Conservation (phyloP, 2,888 invertebrate species). For the Drosophila sordidula region DNA sequence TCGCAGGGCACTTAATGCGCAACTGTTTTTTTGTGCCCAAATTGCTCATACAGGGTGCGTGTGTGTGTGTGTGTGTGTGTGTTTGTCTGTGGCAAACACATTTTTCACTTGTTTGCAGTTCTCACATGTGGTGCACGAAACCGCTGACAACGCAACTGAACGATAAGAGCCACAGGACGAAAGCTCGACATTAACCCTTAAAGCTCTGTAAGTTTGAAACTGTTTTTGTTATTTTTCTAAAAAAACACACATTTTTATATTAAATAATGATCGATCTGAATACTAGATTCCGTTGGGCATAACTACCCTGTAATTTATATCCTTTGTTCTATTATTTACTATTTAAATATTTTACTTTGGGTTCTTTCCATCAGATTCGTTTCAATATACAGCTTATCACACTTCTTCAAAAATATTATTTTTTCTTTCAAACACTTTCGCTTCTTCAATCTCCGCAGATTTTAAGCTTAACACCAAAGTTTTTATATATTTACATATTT, state of each 20-base stretch:
- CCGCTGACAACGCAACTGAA: conserved; percentile 13
- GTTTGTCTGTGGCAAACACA: conserved; percentile 3
- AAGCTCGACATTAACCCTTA: neutral
- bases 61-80: conserved; percentile 14
- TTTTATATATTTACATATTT: conserved; percentile 20
- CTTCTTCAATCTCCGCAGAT: conserved; percentile 1
- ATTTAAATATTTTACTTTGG: neutral
- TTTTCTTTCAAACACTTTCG: conserved; percentile 14
- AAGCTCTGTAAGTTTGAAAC: neutral
- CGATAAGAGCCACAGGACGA: conserved; percentile 13
- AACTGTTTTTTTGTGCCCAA: conserved; percentile 43
- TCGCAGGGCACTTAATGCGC: conserved; percentile 43
- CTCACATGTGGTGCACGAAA: conserved; percentile 1
- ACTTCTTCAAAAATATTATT: too few species aligned
- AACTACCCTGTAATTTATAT: too few species aligned
- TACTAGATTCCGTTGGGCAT: too few species aligned
- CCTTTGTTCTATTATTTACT: too few species aligned
- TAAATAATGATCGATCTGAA: too few species aligned
- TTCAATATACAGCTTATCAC: too few species aligned
- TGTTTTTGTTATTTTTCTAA: too few species aligned
- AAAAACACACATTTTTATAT: too few species aligned
- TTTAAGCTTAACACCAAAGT: neutral
- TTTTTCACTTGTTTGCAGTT: conserved; percentile 22
- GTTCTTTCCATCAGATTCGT: too few species aligned
- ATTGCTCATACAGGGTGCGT: conserved; percentile 23